Base-by-base conservation (phyloP, 1,140 invertebrate species). In the Heliconius himera region DNA sequence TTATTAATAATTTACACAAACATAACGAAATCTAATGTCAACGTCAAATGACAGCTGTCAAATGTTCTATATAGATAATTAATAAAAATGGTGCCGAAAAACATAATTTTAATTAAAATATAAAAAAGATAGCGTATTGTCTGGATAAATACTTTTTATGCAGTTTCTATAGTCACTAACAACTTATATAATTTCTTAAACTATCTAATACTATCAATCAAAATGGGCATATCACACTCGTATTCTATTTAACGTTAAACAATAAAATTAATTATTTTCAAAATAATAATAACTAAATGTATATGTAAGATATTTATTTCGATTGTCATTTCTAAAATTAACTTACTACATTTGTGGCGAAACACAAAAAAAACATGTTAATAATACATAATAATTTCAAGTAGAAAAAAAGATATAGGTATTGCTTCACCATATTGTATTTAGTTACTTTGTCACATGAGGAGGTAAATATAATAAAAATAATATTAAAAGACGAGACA, bases 1-100 rank as follows among this genome's bases (percentile, higher is more conserved):
- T 83, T 88, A 80, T 89, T 83, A 51, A 92, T 91, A 93, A 93
- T 91, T 91, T 93, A 93, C 88, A 93, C 90, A 93, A 93, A 93
- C 90, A 91, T 91, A 93, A 93, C 92, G 89, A 89, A 89, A 89
- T 83, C 88, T 90, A 89, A 85, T 85, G 84, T 88, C 85, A 89
- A 89, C 85, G 87, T 83, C 79, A 81, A 77, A 76, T 29, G 73
- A 77, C 76, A 80, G 76, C 60, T 74, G 74, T 73, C 38, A 76
- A 49, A 71, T 81, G 76, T 70, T 70, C 5, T 70, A 36, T 72
- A 72, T 29, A 66, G 60, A 60, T 60, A 60, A 22, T 60, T 60
- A 22, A 60, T 60, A 60, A 54, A 66, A 66, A 16, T 26, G 60
- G 60, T 66, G 60, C 26, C 1, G 13, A 16, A 66, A 66, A 60